Percentiles rank a stretch among this genome's conserved stretches.
phyloP scores from a whole-genome alignment of 2,797 vertebrate species.

The Anniella stebbinsi region DNA sequence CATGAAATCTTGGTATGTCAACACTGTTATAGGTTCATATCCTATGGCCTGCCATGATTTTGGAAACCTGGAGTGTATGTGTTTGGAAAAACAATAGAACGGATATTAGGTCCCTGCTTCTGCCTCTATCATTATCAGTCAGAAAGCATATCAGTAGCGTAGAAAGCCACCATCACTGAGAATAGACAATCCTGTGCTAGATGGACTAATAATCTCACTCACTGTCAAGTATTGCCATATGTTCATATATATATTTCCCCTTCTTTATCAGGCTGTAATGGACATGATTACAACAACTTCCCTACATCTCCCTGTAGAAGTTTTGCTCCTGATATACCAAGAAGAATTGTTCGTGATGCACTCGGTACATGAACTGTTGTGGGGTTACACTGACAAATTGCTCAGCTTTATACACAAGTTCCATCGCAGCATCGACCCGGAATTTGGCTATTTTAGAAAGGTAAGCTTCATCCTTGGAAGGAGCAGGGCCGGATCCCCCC shows the following conservation, averaged over 20 bases:
- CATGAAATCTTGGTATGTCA: not conserved
- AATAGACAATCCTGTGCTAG: not conserved
- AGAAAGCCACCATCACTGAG: too few relatives aligned
- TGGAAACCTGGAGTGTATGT: not conserved
- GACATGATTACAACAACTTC: constrained; percentile 68
- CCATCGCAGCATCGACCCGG: constrained; percentile 70
- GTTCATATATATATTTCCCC: not conserved
- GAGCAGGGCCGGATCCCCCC: not conserved
- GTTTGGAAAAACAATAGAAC: not conserved
- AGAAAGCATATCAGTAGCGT: not conserved
- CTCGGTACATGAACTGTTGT: constrained; percentile 88
- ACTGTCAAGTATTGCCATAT: not conserved
- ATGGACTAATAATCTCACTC: not conserved
- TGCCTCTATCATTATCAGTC: not conserved
- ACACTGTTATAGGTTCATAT: not conserved
- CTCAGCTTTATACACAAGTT: constrained; percentile 77
- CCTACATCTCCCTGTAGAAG: constrained; percentile 61
- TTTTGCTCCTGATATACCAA: constrained; percentile 72
- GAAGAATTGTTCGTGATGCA: constrained; percentile 84
- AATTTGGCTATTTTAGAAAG: constrained; percentile 92
- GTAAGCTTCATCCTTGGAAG: constrained; percentile 70
- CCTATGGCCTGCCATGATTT: not conserved
- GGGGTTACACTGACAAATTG: constrained; percentile 92
- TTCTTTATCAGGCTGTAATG: constrained; percentile 78
- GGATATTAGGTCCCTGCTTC: not conserved